These are phyloP conservation scores for Cyanocitta stelleri DNA, from an alignment of 2,113 vertebrate genomes.

Conservation along the genomic window DNA sequence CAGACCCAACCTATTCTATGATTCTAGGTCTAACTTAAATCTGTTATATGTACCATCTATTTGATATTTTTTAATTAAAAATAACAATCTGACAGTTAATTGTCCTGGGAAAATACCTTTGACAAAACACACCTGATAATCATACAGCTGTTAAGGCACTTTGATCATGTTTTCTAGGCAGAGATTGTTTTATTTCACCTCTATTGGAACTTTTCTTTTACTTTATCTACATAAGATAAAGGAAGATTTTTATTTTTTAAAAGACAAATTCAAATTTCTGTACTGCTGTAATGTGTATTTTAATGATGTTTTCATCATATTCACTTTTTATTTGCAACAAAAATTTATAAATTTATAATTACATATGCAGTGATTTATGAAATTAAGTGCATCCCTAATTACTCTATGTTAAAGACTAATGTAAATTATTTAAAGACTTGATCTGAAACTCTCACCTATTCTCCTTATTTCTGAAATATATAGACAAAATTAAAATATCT, in stretches of 20 bases:
- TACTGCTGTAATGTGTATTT: background rate
- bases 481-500: background rate
- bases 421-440: background rate
- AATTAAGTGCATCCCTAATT: background rate
- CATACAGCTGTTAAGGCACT: background rate
- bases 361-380: background rate
- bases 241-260: background rate
- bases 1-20: background rate
- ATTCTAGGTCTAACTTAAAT: background rate
- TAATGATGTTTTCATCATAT: background rate
- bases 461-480: background rate
- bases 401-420: background rate
- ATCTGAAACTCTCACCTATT: background rate
- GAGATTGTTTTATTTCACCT: background rate
- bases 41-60: background rate
- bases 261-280: background rate
- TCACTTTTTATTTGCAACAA: background rate
- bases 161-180: background rate
- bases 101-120: background rate
- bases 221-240: background rate
- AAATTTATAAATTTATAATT: background rate
- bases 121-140: background rate
- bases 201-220: background rate
- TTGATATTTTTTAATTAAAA: background rate
- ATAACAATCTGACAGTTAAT: background rate